Percentiles rank a stretch among this genome's conserved stretches.
Evolutionary conservation across 1,140 invertebrate genomes (phyloP).

Genomic region (Leptinotarsa texana): DNA sequence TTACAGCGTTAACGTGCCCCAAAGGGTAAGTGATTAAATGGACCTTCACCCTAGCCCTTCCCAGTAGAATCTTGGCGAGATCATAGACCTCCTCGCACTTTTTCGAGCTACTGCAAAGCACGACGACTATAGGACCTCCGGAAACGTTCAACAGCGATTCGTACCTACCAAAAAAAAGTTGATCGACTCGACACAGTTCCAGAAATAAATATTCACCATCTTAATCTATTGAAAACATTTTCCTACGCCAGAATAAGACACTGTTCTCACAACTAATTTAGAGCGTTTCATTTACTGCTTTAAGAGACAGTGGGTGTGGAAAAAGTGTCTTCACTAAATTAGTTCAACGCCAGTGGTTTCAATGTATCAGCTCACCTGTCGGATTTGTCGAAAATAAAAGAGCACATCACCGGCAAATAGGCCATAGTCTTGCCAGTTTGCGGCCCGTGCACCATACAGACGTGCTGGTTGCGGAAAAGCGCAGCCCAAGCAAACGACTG

Average conservation of each 20-base stretch:
- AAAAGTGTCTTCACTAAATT: too few species aligned
- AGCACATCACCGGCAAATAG: constrained; percentile 58
- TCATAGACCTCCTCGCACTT: constrained; percentile 45
- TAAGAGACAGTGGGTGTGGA: too few species aligned
- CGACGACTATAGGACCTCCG: constrained; percentile 44
- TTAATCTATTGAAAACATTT: too few species aligned
- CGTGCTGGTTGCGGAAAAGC: constrained; percentile 57
- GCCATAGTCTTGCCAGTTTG: constrained; percentile 60
- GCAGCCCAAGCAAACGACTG: constrained; percentile 58
- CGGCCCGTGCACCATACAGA: constrained; percentile 55
- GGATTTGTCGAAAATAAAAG: constrained; percentile 53
- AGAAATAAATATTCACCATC: too few species aligned
- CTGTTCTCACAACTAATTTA: too few species aligned
- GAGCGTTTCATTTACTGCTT: too few species aligned
- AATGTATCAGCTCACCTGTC: constrained; percentile 14
- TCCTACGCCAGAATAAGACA: too few species aligned
- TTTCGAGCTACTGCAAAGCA: constrained; percentile 40
- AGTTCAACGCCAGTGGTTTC: too few species aligned
- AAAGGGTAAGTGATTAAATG: constrained; percentile 38
- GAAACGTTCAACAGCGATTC: constrained; percentile 28
- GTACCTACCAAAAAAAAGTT: constrained; percentile 14
- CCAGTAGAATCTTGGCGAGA: constrained; percentile 34
- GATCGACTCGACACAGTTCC: too few species aligned
- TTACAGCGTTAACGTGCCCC: constrained; percentile 37
- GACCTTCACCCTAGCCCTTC: constrained; percentile 31